Evolutionary conservation across 2,888 invertebrate genomes (phyloP), one percentile per base, ranked within the genome.

Genomic region (Melanotus villosus): DNA sequence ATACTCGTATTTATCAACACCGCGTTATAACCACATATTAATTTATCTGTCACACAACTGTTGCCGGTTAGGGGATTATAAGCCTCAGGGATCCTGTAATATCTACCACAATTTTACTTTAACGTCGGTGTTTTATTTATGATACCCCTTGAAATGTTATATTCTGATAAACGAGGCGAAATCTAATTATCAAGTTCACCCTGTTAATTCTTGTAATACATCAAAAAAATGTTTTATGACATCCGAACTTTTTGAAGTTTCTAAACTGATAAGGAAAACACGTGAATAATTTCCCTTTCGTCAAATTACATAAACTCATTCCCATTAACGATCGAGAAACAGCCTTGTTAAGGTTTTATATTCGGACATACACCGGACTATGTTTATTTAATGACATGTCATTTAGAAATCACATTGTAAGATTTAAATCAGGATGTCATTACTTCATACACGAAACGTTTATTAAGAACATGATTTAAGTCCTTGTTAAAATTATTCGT

Each of bases 351-450:
- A 30, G 10, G 10, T 32, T 54, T 54, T 19, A n/a, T n/a, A 19
- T 14, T 23, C 21, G 26, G 34, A 43, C 71, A 41, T 65, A 71
- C 62, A 70, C 57, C 68, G 65, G 56, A 50, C 65, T 69, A 64
- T 45, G 62, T 68, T 69, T 66, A 68, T 54, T 66, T 72, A 69
- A 72, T 72, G 67, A 64, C 67, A 68, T 54, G 69, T 69, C 66
- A 69, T 66, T 69, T 68, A 57, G 63, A 52, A 58, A 60, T 21
- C 66, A 72, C 66, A 67, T 66, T 62, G 63, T 41, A 56, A 70
- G 70, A 30, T 59, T 59, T 41, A 45, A 41, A 45, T 59, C 59
- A 59, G 59, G 59, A 59, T 59, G 59, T 59, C 36, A 18, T 59
- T 43, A 59, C 43, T 59, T 43, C 41, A 45, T 45, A 45, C 23